Evolutionary conservation across 2,113 vertebrate genomes (phyloP), one percentile per base, ranked within the genome.

Genomic region (Gymnorhina tibicen): DNA sequence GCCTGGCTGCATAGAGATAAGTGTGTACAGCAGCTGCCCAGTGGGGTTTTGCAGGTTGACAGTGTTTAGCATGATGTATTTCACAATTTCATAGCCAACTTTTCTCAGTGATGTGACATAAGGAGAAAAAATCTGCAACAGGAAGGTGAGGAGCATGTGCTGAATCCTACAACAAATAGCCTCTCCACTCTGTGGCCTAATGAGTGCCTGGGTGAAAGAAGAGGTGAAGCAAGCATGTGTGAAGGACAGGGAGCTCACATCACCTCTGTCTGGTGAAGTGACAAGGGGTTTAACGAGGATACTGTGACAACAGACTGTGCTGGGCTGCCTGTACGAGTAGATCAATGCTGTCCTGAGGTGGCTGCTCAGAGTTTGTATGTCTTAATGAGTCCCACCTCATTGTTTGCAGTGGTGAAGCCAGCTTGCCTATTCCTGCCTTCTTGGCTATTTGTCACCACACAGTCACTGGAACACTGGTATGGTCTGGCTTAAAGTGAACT

Each of bases 1-100:
- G 84, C 74, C 94, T 96, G 95, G 87, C 80, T 93, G 91, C 76
- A 52, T 67, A 76, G 93, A 97, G 89, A 93, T 96, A 95, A 97
- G 37, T 89, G 42, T 74, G 85, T 81, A 77, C 49, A 50, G 93
- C 89, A 94, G 83, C 87, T 92, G 74, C 89, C 91, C 70, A 35
- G 53, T 91, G 81, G 78, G 74, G 39, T 73, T 91, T 70, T 73
- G 35, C 74, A 89, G 80, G 80, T 39, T 91, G 84, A 67, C 77
- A 67, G 74, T 42, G 44, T 83, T 94, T 73, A 87, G 72, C 33
- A 42, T 69, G 73, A 89, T 91, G 85, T 64, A 76, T 86, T 91
- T 95, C 92, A 93, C 85, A 83, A 58, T 92, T 96, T 94, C 75
- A 11, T 76, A 46, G 75, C 67, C 91, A 92, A 0, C 55, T 85